Evolutionary conservation across 2,888 invertebrate genomes (phyloP).

Genomic region (Vanessa cardui): DNA sequence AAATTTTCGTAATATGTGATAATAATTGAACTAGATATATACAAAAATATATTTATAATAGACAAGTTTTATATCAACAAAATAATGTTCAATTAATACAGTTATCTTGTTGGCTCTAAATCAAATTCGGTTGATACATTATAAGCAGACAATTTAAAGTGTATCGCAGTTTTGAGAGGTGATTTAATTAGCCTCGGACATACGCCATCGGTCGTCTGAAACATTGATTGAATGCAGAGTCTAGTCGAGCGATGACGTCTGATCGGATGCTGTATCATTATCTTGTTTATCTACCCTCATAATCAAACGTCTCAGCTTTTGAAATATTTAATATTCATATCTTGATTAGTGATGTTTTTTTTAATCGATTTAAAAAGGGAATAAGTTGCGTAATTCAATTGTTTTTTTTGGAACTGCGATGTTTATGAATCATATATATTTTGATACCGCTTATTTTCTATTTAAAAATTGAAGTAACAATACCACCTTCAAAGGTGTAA

Average conservation of each 20-base stretch:
- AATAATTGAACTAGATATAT: background rate
- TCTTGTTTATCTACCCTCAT: constrained; percentile 7
- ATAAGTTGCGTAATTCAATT: no score
- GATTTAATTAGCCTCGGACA: constrained; percentile 48
- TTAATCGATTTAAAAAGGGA: no score
- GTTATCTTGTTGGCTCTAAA: constrained; percentile 20
- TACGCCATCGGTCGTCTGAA: constrained; percentile 54
- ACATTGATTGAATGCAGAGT: constrained; percentile 68
- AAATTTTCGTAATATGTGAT: background rate
- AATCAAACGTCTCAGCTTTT: constrained; percentile 3
- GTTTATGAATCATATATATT: no score
- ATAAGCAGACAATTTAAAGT: constrained; percentile 25
- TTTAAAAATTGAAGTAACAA: no score
- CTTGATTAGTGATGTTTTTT: no score
- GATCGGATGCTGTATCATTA: constrained; percentile 17
- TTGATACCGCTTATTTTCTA: no score
- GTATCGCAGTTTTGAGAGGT: constrained; percentile 42
- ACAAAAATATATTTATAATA: background rate
- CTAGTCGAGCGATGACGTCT: constrained; percentile 55
- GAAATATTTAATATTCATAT: background rate
- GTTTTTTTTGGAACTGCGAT: no score
- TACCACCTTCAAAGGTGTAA: no score
- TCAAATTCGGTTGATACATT: constrained; percentile 26
- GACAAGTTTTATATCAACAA: background rate
- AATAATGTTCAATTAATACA: constrained; percentile 6